Evolutionary conservation across 2,797 vertebrate genomes (phyloP).

Genomic region (Psittacula derbiana): DNA sequence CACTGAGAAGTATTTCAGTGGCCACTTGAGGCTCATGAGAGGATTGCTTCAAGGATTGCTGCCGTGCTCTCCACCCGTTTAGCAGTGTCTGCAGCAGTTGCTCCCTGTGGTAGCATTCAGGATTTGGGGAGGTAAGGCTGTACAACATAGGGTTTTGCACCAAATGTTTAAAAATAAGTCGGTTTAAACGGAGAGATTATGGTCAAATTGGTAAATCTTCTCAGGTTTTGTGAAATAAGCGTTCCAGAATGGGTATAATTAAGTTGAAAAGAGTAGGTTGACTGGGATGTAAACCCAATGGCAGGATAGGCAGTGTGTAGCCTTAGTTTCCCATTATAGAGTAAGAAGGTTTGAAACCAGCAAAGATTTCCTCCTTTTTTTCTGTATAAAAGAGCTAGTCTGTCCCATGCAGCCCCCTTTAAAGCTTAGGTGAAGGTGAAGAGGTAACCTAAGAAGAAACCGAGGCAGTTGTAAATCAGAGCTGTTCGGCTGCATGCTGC

Average conservation of each 20-base stretch:
- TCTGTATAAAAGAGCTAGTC: not conserved
- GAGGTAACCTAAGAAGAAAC: not conserved
- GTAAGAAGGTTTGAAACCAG: not conserved
- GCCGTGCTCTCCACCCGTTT: rapidly evolving
- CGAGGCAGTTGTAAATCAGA: not conserved
- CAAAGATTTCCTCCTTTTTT: not conserved
- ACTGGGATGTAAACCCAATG: rapidly evolving
- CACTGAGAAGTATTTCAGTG: rapidly evolving
- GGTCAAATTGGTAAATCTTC: no score
- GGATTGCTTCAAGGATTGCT: rapidly evolving
- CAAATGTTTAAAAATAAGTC: rapidly evolving
- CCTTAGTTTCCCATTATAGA: not conserved
- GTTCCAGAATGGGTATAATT: rapidly evolving
- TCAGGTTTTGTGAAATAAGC: not conserved
- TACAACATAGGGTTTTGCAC: rapidly evolving
- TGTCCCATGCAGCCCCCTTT: not conserved
- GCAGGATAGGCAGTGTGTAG: rapidly evolving
- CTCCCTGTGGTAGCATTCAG: rapidly evolving
- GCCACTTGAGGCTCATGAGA: rapidly evolving
- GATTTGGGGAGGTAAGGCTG: not conserved
- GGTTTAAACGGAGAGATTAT: rapidly evolving
- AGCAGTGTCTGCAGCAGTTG: rapidly evolving
- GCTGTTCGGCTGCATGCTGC: not conserved
- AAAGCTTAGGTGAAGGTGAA: not conserved
- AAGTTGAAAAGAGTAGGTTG: no score